phyloP scores from a whole-genome alignment of 1,140 invertebrate species.

The Dolichoris vasculosae region DNA sequence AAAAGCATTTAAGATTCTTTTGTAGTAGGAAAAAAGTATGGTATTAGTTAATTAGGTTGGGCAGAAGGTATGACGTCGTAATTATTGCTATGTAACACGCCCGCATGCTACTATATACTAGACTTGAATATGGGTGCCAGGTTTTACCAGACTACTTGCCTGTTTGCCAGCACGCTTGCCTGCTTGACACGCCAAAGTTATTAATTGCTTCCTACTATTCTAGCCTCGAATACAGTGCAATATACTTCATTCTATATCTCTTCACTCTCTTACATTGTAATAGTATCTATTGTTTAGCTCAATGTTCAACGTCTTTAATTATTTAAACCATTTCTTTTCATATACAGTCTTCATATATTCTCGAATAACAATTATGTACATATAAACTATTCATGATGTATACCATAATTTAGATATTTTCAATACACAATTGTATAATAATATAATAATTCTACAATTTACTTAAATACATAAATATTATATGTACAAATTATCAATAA shows the following conservation, averaged over 20 bases:
- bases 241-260: conserved; percentile 11
- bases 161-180: conserved; percentile 54
- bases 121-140: conserved; percentile 3
- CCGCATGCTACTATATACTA: background rate
- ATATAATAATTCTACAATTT: too few species aligned
- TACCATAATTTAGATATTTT: too few species aligned
- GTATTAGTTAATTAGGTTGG: conserved; percentile 71
- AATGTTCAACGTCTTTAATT: background rate
- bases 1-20: background rate
- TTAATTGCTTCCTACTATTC: conserved; percentile 73
- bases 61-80: conserved; percentile 71
- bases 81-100: conserved; percentile 68
- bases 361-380: too few species aligned
- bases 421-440: too few species aligned
- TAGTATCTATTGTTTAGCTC: background rate
- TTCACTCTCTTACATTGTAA: conserved; percentile 3
- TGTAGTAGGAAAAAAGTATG: background rate
- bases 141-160: conserved; percentile 56
- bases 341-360: background rate
- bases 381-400: too few species aligned
- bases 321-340: background rate
- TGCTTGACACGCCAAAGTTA: conserved; percentile 69
- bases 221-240: conserved; percentile 52
- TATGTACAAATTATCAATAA: too few species aligned
- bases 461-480: too few species aligned